These are phyloP conservation scores for Crenuchus spilurus DNA, from an alignment of 2,797 vertebrate genomes.

Conservation along the genomic window DNA sequence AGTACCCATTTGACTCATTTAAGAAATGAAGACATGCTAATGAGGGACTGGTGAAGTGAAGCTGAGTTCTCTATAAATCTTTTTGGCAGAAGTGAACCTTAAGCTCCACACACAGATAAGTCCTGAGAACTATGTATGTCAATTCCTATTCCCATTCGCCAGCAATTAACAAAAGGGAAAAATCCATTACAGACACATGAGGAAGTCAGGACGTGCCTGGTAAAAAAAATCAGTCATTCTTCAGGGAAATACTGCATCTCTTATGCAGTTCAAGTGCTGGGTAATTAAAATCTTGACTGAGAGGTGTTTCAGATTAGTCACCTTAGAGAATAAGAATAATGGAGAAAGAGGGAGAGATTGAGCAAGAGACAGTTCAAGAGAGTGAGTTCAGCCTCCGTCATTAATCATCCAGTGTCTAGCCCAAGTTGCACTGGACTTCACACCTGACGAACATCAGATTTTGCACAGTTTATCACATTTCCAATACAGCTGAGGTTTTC, in stretches of 20 bases:
- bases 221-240: conserved; percentile 23
- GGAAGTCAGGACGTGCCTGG: conserved; percentile 18
- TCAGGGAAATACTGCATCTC: conserved; percentile 13
- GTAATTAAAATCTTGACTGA: conserved; percentile 55
- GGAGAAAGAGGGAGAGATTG: conserved; percentile 1
- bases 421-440: conserved; percentile 18
- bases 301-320: conserved; percentile 35
- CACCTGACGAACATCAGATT: conserved; percentile 28
- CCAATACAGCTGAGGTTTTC: conserved; percentile 29
- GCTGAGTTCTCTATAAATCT: conserved; percentile 38
- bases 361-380: background rate
- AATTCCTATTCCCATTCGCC: conserved; percentile 39
- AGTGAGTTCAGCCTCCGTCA: conserved; percentile 2
- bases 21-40: conserved; percentile 26
- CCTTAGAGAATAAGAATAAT: conserved; percentile 38
- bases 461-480: conserved; percentile 32
- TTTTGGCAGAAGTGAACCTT: conserved; percentile 25
- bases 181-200: conserved; percentile 42
- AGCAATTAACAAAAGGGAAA: conserved; percentile 41
- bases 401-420: conserved; percentile 32
- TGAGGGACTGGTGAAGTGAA: conserved; percentile 20
- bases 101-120: conserved; percentile 9
- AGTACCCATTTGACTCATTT: conserved; percentile 12
- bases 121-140: conserved; percentile 21
- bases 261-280: conserved; percentile 21